phyloP scores from a whole-genome alignment of 2,113 vertebrate species.

The Vulpes lagopus region DNA sequence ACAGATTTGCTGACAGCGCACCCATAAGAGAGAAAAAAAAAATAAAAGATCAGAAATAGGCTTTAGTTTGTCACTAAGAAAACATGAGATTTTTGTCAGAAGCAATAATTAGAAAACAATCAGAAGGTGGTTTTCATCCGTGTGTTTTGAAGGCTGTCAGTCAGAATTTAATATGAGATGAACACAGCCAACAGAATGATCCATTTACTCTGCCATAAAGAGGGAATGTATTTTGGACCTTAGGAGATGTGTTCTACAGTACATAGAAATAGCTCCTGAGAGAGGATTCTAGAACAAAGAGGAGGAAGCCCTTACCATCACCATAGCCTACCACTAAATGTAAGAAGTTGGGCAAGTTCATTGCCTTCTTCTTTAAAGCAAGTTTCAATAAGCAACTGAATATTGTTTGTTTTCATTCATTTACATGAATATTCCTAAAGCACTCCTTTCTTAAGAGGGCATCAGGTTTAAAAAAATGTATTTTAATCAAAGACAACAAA shows the following conservation, averaged over 20 bases:
- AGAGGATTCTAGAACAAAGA: background rate
- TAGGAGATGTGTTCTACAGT: too few relatives aligned
- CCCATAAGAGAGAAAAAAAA: background rate
- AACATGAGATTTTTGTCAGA: background rate
- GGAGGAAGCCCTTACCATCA: background rate
- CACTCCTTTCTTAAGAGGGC: background rate
- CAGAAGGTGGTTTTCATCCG: background rate
- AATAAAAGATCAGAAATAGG: background rate
- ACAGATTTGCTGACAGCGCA: background rate
- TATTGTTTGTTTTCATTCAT: background rate
- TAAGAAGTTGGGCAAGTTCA: background rate
- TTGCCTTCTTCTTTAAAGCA: background rate
- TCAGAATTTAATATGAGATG: background rate
- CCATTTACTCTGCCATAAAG: background rate
- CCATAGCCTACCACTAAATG: background rate
- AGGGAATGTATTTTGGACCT: background rate
- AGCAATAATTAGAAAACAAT: background rate
- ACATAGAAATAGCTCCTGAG: background rate
- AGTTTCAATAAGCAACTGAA: background rate
- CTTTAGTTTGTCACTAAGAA: background rate
- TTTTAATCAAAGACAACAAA: constrained; percentile 35
- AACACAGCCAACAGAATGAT: background rate
- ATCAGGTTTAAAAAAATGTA: background rate
- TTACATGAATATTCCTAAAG: background rate
- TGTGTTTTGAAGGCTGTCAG: background rate